Evolutionary conservation across 2,888 invertebrate genomes (phyloP).

Genomic region (Amiota minor): DNA sequence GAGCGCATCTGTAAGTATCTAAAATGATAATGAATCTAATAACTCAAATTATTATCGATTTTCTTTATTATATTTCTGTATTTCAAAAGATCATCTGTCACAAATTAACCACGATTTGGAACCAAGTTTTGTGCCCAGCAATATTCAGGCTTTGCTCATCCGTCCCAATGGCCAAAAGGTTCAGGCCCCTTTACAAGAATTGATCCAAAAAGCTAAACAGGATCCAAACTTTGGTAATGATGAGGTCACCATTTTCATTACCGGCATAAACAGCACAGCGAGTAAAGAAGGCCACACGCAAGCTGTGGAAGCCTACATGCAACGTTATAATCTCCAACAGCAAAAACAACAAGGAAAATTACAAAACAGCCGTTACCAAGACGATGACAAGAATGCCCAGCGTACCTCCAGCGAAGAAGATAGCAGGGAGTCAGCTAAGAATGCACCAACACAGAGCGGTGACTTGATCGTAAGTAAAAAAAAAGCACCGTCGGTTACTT

Average conservation of each 20-base stretch:
- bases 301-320: slow-evolving; percentile 65
- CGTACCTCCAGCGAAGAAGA: slow-evolving; percentile 52
- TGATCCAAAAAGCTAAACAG: slow-evolving; percentile 53
- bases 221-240: slow-evolving; percentile 54
- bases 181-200: slow-evolving; percentile 49
- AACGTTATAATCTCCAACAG: slow-evolving; percentile 62
- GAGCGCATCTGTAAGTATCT: slow-evolving; percentile 62
- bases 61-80: neutral
- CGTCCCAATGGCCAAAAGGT: slow-evolving; percentile 52
- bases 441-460: slow-evolving; percentile 52
- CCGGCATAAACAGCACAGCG: slow-evolving; percentile 58
- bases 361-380: slow-evolving; percentile 41
- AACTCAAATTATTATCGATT: neutral
- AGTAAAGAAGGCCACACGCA: slow-evolving; percentile 60
- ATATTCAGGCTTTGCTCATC: slow-evolving; percentile 50
- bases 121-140: slow-evolving; percentile 56
- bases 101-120: slow-evolving; percentile 59
- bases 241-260: slow-evolving; percentile 68
- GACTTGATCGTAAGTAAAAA: slow-evolving; percentile 60
- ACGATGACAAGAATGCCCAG: slow-evolving; percentile 14
- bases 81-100: slow-evolving; percentile 58
- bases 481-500: neutral
- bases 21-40: neutral
- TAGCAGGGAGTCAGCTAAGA: slow-evolving; percentile 49
- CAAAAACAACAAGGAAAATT: slow-evolving; percentile 51